Conservation (phyloP, 2,797 vertebrate species). For the Urocyon cinereoargenteus region DNA sequence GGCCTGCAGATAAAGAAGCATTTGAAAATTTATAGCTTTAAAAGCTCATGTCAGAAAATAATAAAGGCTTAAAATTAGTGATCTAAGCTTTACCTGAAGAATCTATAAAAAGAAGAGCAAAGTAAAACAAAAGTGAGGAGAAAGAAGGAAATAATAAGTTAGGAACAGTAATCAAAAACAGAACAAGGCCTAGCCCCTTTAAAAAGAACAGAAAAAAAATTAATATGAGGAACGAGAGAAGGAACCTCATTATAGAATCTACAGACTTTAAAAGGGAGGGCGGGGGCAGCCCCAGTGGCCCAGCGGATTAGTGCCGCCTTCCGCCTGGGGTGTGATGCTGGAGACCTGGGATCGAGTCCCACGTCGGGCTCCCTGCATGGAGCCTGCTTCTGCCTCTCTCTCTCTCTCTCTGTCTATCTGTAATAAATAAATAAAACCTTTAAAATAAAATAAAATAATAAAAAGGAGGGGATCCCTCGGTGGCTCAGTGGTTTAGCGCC, state of each 20-base stretch:
- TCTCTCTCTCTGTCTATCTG: no score
- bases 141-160: not conserved
- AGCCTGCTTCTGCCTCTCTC: no score
- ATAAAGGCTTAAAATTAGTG: not conserved
- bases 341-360: no score
- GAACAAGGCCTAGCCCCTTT: not conserved
- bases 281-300: not conserved
- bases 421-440: no score
- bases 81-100: not conserved
- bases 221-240: not conserved
- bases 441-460: no score
- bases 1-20: not conserved
- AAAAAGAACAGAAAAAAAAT: not conserved
- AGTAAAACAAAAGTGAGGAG: not conserved
- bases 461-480: no score
- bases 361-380: no score
- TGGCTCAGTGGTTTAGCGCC: no score
- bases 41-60: not conserved
- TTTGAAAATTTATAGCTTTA: constrained; percentile 28
- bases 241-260: not conserved
- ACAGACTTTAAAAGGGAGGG: not conserved
- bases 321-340: no score
- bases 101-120: not conserved
- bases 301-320: no score
- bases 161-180: not conserved